A percentile compares a stretch with the other conserved stretches of the same genome.
Conservation (phyloP, 2,888 invertebrate genomes). For the Sesamia inferens region DNA sequence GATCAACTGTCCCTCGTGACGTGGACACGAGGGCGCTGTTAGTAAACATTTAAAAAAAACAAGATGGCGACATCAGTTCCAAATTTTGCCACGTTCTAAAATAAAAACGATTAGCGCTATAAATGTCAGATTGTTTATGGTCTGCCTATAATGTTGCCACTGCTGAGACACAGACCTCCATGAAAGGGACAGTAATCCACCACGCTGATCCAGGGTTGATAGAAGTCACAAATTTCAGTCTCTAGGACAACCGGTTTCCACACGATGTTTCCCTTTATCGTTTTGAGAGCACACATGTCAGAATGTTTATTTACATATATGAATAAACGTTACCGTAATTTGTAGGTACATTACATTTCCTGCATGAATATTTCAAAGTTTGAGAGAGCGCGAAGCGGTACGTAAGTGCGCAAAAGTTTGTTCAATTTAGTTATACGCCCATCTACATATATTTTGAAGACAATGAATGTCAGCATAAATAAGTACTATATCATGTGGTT, state of each 20-base stretch:
- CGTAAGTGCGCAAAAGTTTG: constrained; percentile 57
- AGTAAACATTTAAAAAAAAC: not conserved
- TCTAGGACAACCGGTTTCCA: too few species aligned
- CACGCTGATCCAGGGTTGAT: too few species aligned
- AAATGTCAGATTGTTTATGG: too few species aligned
- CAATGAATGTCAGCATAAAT: constrained; percentile 50
- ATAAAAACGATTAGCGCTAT: too few species aligned
- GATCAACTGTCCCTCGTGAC: too few species aligned
- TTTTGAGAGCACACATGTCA: constrained; percentile 6
- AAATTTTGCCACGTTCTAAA: not conserved
- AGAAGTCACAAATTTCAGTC: too few species aligned
- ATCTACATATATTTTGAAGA: constrained; percentile 54
- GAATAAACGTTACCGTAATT: constrained; percentile 64
- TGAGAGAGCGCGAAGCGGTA: constrained; percentile 37
- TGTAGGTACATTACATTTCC: constrained; percentile 56
- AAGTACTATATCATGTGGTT: constrained; percentile 38
- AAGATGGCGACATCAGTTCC: not conserved
- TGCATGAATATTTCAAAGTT: constrained; percentile 58
- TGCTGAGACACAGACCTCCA: too few species aligned
- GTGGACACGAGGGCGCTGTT: too few species aligned
- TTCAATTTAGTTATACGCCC: constrained; percentile 56
- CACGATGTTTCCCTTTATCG: too few species aligned
- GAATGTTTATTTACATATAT: constrained; percentile 70
- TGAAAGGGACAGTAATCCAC: too few species aligned
- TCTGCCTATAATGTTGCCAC: too few species aligned